Conservation (phyloP, 64 coral and sea anemone species). For the Astreopora myriophthalma region DNA sequence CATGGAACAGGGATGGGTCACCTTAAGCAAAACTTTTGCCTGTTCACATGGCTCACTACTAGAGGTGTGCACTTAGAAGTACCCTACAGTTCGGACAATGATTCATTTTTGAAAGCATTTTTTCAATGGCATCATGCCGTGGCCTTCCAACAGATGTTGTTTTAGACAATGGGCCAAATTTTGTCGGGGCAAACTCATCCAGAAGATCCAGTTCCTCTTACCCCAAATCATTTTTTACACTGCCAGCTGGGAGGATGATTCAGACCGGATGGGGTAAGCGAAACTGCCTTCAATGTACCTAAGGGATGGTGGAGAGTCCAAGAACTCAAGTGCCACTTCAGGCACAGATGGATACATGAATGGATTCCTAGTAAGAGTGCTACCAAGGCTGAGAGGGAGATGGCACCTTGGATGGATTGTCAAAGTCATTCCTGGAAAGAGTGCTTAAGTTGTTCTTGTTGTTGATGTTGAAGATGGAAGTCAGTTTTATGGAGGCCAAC, state of each 20-base stretch:
- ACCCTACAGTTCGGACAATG: not conserved
- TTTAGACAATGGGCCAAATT: constrained; percentile 3
- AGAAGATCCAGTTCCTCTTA: not conserved
- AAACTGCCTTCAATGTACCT: not conserved
- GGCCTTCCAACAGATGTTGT: not conserved
- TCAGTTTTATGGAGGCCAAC: not conserved
- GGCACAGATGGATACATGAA: constrained; percentile 30
- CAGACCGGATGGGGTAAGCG: not conserved
- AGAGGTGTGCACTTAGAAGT: not conserved
- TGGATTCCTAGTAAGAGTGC: constrained; percentile 10
- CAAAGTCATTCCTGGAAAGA: not conserved
- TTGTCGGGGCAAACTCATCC: not conserved
- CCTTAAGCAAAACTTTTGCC: not conserved
- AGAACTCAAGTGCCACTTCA: constrained; percentile 12
- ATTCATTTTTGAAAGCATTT: not conserved
- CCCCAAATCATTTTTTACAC: not conserved
- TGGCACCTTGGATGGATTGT: constrained; percentile 1
- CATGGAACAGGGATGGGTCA: not conserved
- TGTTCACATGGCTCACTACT: not conserved
- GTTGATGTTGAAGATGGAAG: not conserved
- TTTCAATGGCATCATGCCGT: not conserved
- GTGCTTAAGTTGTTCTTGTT: not conserved
- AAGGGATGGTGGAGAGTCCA: constrained; percentile 22
- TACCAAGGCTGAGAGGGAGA: not conserved
- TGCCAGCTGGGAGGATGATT: not conserved